phyloP scores from a whole-genome alignment of 2,888 invertebrate genomes.

The Eupeodes latifasciatus region DNA sequence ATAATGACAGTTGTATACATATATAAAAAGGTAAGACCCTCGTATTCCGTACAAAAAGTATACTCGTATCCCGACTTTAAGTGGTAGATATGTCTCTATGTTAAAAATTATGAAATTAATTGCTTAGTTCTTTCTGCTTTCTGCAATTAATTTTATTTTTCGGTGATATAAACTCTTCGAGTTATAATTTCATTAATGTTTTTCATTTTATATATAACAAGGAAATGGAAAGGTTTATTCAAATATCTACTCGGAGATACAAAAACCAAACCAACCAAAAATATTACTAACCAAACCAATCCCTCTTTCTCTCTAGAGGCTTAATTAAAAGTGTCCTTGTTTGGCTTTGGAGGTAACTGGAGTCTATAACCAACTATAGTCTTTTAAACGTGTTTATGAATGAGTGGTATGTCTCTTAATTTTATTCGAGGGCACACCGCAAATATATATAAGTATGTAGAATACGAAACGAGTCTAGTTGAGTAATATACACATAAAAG shows the following conservation, averaged over 20 bases:
- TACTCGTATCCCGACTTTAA: too few species aligned
- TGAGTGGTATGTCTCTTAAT: slow-evolving; percentile 56
- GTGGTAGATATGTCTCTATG: slow-evolving; percentile 34
- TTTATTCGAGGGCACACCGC: slow-evolving; percentile 58
- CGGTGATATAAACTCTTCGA: slow-evolving; percentile 9
- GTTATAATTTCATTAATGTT: slow-evolving; percentile 19
- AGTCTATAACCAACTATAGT: slow-evolving; percentile 8
- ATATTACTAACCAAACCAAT: background rate
- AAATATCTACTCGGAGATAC: background rate
- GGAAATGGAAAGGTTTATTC: background rate
- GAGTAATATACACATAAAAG: background rate
- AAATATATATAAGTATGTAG: slow-evolving; percentile 32
- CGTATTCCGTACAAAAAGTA: too few species aligned
- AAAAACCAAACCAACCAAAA: background rate
- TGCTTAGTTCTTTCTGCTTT: slow-evolving; percentile 70
- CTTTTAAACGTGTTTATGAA: slow-evolving; percentile 20
- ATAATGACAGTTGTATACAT: slow-evolving; percentile 26
- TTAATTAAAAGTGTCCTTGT: slow-evolving; percentile 73
- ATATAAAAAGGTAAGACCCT: background rate
- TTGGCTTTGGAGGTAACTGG: slow-evolving; percentile 38
- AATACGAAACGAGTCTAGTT: too few species aligned
- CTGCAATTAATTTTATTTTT: slow-evolving; percentile 74
- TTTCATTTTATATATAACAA: background rate
- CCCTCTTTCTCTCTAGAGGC: slow-evolving; percentile 64
- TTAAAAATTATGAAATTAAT: slow-evolving; percentile 75